Percentiles rank a stretch among this genome's conserved stretches.
Conservation (phyloP, 2,888 invertebrate species). For the Epinotia demarniana region DNA sequence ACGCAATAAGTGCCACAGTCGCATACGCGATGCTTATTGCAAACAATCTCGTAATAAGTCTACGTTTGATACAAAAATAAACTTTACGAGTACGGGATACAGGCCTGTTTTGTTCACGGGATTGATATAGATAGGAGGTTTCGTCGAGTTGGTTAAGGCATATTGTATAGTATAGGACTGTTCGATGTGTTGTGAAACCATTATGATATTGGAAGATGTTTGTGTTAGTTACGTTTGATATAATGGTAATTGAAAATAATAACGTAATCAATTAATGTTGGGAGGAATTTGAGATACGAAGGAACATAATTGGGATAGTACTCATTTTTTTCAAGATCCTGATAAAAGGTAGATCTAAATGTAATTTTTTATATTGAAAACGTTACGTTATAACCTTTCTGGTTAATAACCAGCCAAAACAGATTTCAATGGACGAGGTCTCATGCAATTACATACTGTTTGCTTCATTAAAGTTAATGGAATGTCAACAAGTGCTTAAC, state of each 20-base stretch:
- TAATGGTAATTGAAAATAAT: constrained; percentile 2
- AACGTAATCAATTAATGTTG: not conserved
- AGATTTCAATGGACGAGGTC: too few species aligned
- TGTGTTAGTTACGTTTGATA: constrained; percentile 15
- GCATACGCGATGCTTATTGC: not conserved
- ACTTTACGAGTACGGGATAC: not conserved
- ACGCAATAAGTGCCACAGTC: constrained; percentile 10
- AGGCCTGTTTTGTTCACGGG: not conserved
- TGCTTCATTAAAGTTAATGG: too few species aligned
- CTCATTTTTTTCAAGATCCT: too few species aligned
- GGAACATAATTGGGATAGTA: not conserved
- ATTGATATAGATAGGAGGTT: not conserved
- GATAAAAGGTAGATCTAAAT: too few species aligned
- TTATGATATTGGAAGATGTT: constrained; percentile 23
- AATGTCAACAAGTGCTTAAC: too few species aligned
- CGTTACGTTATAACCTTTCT: too few species aligned
- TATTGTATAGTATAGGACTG: constrained; percentile 15
- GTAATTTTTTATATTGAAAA: too few species aligned
- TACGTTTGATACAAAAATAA: not conserved
- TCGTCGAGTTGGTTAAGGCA: not conserved
- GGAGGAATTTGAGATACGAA: not conserved
- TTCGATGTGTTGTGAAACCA: constrained; percentile 16
- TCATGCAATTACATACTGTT: too few species aligned
- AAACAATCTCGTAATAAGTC: not conserved
- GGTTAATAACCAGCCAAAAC: too few species aligned